These are phyloP conservation scores for Trissoscelio sp. DNA, from an alignment of 2,888 invertebrate species.

Conservation along the genomic window DNA sequence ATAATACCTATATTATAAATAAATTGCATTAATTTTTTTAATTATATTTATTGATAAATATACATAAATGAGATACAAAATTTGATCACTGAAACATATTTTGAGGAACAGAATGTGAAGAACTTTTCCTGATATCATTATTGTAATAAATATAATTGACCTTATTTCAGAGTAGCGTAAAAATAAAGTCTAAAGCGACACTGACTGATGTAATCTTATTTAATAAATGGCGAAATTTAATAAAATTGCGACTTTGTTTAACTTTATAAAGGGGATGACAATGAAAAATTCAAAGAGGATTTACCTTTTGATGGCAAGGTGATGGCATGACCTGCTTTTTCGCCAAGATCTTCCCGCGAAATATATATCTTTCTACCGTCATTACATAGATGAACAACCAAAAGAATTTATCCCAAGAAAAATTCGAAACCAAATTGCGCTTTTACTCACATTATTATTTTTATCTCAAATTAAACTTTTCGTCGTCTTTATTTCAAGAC, in stretches of 20 bases:
- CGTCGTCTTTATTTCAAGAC: too few species aligned
- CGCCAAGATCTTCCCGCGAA: slow-evolving; percentile 30
- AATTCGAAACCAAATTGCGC: neutral
- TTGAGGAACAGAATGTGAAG: neutral
- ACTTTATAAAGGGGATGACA: slow-evolving; percentile 50
- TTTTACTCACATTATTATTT: neutral
- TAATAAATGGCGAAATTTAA: slow-evolving; percentile 50
- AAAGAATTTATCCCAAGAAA: slow-evolving; percentile 1
- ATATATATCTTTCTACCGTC: slow-evolving; percentile 32
- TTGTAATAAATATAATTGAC: slow-evolving; percentile 42
- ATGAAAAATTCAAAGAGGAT: slow-evolving; percentile 60
- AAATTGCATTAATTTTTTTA: too few species aligned
- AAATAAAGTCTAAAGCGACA: slow-evolving; percentile 36
- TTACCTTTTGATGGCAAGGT: slow-evolving; percentile 53
- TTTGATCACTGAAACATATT: neutral
- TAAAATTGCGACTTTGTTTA: slow-evolving; percentile 53
- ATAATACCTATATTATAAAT: too few species aligned
- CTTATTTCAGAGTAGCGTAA: slow-evolving; percentile 16
- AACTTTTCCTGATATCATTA: neutral
- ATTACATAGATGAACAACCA: slow-evolving; percentile 33
- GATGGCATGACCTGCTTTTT: slow-evolving; percentile 50
- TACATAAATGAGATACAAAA: neutral
- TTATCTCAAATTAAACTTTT: too few species aligned
- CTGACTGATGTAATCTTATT: slow-evolving; percentile 58
- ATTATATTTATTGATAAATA: neutral